Evolutionary conservation across 1,140 invertebrate species (phyloP), one percentile per base, ranked within the genome.

Genomic region (Drosophila saltans): DNA sequence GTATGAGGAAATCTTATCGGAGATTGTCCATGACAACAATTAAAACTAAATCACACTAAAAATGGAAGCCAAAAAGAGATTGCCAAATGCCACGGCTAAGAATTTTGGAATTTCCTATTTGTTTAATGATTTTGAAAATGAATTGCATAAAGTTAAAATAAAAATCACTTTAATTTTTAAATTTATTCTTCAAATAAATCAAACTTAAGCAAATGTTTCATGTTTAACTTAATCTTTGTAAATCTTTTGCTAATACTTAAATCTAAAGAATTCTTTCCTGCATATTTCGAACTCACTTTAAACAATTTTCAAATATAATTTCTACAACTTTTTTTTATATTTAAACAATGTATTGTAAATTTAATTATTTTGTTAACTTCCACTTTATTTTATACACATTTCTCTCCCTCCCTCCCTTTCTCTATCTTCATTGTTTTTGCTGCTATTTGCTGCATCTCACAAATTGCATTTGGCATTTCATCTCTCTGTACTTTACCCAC

Each of bases 381-480:
- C 28, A 58, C 56, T 36, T 36, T 58, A 30, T 21, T 36, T 36
- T 8, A 21, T 36, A 39, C 7, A 36, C 5, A 39, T 59, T 39
- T 59, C n/a, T 59, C 24, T 52, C 11, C 33, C 16, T 16, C 16
- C 16, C 16, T 16, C 16, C 16, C 16, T 16, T 26, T 52, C 10
- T 7, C 11, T 52, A 52, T 9, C 6, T n/a, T 28, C 33, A 6
- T 58, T 36, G 9, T 10, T 30, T 2, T 58, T 36, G 28, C 4
- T 30, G 28, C 28, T 58, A 5, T 30, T n/a, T 58, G 6, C 11
- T n/a, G 30, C 11, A 39, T 62, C 10, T 45, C 40, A n/a, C 72
- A 69, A 75, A 76, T 75, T 75, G 74, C 65, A 70, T 76, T 52
- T 70, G 75, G 60, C 66, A 81, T 75, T 79, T 80, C 67, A 67